Base-by-base conservation (phyloP, 2,797 vertebrate genomes). In the Pseudotriccus pelzelni region DNA sequence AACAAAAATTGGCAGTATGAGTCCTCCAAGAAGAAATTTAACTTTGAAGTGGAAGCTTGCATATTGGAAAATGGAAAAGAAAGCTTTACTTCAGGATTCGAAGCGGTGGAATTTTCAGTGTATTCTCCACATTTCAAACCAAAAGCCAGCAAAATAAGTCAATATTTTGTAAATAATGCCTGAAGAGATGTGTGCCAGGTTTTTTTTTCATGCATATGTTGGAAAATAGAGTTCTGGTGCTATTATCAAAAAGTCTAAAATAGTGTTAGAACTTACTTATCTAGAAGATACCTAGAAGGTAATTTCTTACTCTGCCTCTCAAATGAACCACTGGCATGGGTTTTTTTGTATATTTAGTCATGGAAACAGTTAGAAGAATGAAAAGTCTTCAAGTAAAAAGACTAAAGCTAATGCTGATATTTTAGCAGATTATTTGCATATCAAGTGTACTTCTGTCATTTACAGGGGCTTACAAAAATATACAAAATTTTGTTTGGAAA, bases 281-380 rank as follows among this genome's bases (percentile, higher is more conserved):
- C 27, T 47, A 28, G 37, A 44, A 58, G 23, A 44, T 39, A 58
- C 21, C 14, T 39, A 28, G 34, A 67, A 78, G 14, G 12, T 80
- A 34, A 60, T 50, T 78, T 74, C 30, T 69, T 86, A 52, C 6
- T 68, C 28, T 50, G 34, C 56, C 25, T 94, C 21, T 10, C n/a
- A 87, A 44, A n/a, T 44, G 41, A 86, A 62, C 39, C 13, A 53
- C 30, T 68, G 53, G 9, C 1, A 0, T 84, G 49, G 17, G 0
- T 8, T 69, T 52, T 52, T 68, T 78, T 81, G 24, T 39, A 13
- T 72, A 7, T 84, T 81, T 74, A 78, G 19, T 46, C 7, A 41
- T 12, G 7, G 53, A 64, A 81, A 53, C 3, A 20, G 44, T 67
- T 77, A 13, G 22, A 49, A 76, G 37, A 79, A 4, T 34, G 27